phyloP scores from a whole-genome alignment of 2,888 invertebrate genomes.

The Eudemis profundana region DNA sequence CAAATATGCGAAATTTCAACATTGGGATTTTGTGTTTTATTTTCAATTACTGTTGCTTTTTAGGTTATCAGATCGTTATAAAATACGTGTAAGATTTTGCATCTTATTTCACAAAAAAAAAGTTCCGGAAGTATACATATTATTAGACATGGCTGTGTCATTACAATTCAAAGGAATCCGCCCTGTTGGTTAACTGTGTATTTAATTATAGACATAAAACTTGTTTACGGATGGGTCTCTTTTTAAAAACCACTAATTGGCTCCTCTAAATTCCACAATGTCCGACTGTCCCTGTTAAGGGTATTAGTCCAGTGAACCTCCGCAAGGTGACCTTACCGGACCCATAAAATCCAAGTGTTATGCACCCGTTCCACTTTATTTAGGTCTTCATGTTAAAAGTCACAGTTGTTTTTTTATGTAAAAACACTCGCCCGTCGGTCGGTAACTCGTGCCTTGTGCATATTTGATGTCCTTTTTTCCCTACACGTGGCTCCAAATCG shows the following conservation, averaged over 20 bases:
- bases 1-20: too few relatives aligned
- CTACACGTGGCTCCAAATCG: not conserved
- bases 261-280: not conserved
- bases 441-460: not conserved
- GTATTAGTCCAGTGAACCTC: conserved; percentile 2
- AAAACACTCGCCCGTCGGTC: conserved; percentile 1
- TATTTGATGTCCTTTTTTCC: conserved; percentile 10
- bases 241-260: not conserved
- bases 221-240: not conserved
- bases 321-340: conserved; percentile 10
- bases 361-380: not conserved
- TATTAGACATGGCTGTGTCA: too few relatives aligned
- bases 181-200: too few relatives aligned
- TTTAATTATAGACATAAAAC: too few relatives aligned
- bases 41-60: too few relatives aligned
- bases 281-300: not conserved
- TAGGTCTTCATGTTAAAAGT: not conserved
- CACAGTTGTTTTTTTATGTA: not conserved
- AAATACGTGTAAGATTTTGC: too few relatives aligned
- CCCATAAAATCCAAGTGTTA: conserved; percentile 3
- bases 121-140: too few relatives aligned
- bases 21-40: too few relatives aligned
- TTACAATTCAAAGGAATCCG: too few relatives aligned
- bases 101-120: too few relatives aligned
- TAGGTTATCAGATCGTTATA: too few relatives aligned